Evolutionary conservation across 1,140 invertebrate species (phyloP).

Genomic region (Apis mellifera): DNA sequence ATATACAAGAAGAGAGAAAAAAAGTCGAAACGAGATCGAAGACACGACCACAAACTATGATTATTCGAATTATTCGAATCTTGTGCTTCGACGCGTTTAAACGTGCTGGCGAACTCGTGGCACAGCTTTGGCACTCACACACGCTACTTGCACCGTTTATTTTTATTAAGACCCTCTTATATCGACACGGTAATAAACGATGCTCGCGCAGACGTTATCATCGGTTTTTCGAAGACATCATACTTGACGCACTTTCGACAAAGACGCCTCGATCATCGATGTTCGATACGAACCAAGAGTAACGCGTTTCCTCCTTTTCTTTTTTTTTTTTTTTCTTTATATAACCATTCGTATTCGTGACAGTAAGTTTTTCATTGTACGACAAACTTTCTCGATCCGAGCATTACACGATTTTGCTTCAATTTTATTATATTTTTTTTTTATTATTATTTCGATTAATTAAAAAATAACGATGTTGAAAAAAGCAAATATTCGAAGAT

Average conservation of each 20-base stretch:
- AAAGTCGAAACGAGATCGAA: not conserved
- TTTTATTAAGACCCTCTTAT: constrained; percentile 13
- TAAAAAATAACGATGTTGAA: not conserved
- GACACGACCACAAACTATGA: not conserved
- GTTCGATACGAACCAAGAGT: not conserved
- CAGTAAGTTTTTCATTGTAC: too few species aligned
- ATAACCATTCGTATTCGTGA: too few species aligned
- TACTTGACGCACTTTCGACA: not conserved
- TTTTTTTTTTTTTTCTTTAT: not conserved
- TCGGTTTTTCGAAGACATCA: not conserved
- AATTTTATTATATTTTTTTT: not conserved
- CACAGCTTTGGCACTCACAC: constrained; percentile 36
- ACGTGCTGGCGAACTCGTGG: not conserved
- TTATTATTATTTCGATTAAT: too few species aligned
- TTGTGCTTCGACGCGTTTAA: not conserved
- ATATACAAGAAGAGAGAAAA: too few species aligned
- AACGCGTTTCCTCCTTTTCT: constrained; percentile 2
- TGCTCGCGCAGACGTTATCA: not conserved
- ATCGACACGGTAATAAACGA: constrained; percentile 4
- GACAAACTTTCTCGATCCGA: not conserved
- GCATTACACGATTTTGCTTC: not conserved
- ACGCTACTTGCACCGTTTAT: constrained; percentile 33
- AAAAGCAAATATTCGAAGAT: not conserved
- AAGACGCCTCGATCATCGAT: not conserved
- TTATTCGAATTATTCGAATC: not conserved